Conservation (phyloP, 2,888 invertebrate genomes). For the Colletes collaris region DNA sequence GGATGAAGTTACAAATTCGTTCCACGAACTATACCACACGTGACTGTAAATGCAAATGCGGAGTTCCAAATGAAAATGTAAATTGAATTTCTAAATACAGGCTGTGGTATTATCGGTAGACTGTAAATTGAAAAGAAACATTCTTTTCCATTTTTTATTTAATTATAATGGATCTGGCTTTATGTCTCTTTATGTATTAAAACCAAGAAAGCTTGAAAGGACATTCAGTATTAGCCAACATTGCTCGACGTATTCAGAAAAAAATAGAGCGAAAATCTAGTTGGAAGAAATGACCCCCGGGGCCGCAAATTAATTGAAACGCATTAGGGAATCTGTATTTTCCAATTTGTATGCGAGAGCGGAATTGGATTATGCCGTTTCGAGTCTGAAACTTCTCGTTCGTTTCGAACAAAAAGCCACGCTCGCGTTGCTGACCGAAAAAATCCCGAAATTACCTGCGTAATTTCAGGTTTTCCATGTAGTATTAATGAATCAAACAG, state of each 20-base stretch:
- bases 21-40: no score
- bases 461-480: not conserved
- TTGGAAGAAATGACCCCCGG: not conserved
- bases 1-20: no score
- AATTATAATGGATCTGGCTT: not conserved
- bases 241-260: constrained; percentile 6
- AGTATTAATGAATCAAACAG: not conserved
- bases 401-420: constrained; percentile 18
- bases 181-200: not conserved
- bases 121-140: not conserved
- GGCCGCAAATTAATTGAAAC: constrained; percentile 36
- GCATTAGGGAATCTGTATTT: constrained; percentile 20
- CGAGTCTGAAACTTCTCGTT: constrained; percentile 5
- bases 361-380: constrained; percentile 38
- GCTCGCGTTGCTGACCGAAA: not conserved
- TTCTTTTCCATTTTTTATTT: constrained; percentile 1
- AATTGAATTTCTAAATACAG: constrained; percentile 12
- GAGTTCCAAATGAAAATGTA: not conserved
- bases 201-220: not conserved
- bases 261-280: constrained; percentile 9
- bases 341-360: constrained; percentile 18
- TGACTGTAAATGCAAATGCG: no score
- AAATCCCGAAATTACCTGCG: constrained; percentile 4
- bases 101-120: not conserved
- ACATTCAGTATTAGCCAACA: constrained; percentile 6